These are phyloP conservation scores for Calonectris borealis DNA, from an alignment of 2,113 vertebrate species.

Conservation along the genomic window DNA sequence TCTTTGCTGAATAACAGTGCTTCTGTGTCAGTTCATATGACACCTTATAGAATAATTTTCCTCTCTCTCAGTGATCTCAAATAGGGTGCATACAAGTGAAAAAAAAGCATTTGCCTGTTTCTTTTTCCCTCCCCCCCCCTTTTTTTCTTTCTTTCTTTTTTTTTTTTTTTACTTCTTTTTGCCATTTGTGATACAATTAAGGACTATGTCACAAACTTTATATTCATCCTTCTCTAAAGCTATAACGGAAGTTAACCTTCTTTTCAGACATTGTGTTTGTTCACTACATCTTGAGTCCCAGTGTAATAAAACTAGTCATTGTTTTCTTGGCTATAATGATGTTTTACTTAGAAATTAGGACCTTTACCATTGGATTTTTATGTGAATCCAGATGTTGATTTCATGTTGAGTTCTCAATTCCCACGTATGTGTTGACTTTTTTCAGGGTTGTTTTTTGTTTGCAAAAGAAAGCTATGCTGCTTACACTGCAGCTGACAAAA, in stretches of 20 bases:
- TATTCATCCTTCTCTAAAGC: neutral
- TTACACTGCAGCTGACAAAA: neutral
- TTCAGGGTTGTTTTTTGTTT: neutral
- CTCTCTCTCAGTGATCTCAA: neutral
- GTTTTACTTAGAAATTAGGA: neutral
- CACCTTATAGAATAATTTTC: neutral
- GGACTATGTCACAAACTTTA: neutral
- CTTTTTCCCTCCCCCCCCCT: neutral
- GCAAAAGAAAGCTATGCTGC: neutral
- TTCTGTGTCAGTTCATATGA: neutral
- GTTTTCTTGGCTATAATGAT: neutral
- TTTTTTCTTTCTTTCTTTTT: neutral
- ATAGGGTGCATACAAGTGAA: neutral
- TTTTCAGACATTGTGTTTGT: neutral
- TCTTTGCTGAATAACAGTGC: neutral
- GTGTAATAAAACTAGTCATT: neutral
- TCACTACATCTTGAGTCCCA: neutral
- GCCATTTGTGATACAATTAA: neutral
- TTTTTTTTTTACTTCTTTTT: neutral
- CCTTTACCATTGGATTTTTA: neutral
- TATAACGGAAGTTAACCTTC: neutral
- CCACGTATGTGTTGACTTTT: neutral
- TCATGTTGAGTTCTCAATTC: neutral
- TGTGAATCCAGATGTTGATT: neutral
- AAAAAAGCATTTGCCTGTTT: rapidly evolving